phyloP scores from a whole-genome alignment of 2,888 invertebrate species.

The Epirrita christyi region DNA sequence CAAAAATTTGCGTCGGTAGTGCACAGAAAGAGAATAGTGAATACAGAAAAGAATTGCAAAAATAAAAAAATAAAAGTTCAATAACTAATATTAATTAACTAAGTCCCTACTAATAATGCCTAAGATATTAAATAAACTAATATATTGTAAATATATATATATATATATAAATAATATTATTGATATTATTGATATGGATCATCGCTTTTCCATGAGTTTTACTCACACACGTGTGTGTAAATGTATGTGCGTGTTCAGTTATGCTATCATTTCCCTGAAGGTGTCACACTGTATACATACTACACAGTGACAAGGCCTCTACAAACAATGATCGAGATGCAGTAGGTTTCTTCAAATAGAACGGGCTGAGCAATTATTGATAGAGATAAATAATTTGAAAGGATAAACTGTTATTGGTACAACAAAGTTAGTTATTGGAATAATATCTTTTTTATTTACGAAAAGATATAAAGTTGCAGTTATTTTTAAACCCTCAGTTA shows the following conservation, averaged over 20 bases:
- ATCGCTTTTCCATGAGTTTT: not conserved
- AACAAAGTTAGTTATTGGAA: slow-evolving; percentile 21
- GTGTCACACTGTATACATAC: slow-evolving; percentile 9
- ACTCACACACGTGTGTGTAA: not conserved
- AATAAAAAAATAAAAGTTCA: no score
- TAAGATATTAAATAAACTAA: no score
- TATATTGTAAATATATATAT: no score
- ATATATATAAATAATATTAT: no score
- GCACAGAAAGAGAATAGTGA: no score
- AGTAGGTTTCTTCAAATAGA: slow-evolving; percentile 12
- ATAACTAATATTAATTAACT: no score
- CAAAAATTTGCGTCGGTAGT: no score
- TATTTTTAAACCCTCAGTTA: slow-evolving; percentile 1
- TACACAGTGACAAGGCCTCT: slow-evolving; percentile 5
- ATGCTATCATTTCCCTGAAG: not conserved
- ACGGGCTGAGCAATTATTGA: slow-evolving; percentile 30
- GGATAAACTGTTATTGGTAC: slow-evolving; percentile 21
- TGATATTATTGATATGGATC: no score
- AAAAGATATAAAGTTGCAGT: not conserved
- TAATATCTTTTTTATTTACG: slow-evolving; percentile 11
- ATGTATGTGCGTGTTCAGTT: not conserved
- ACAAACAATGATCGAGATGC: slow-evolving; percentile 29
- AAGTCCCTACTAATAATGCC: no score
- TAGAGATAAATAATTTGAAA: slow-evolving; percentile 21
- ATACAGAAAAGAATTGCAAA: no score